These are phyloP conservation scores for Psittacula cyanocephala DNA, from an alignment of 2,113 vertebrate species.

Conservation along the genomic window DNA sequence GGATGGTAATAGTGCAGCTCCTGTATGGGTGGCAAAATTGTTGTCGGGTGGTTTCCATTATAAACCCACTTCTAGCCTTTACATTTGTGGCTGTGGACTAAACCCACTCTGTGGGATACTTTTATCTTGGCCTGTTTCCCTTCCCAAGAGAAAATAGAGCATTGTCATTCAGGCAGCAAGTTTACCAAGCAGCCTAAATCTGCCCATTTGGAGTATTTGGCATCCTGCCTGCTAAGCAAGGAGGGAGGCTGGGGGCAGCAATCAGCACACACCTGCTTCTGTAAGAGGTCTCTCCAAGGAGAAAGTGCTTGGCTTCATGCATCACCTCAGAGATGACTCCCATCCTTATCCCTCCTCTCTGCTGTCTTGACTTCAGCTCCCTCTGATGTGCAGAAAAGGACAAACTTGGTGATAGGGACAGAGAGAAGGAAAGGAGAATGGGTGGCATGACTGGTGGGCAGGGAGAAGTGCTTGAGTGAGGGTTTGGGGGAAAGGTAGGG, in stretches of 20 bases:
- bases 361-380: not conserved
- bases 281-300: not conserved
- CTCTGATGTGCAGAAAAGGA: not conserved
- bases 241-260: not conserved
- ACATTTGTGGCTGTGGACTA: not conserved
- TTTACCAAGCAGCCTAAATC: not conserved
- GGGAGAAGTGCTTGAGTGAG: not conserved
- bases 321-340: not conserved
- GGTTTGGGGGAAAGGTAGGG: not conserved
- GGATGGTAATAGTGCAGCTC: not conserved
- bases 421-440: not conserved
- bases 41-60: rapidly evolving
- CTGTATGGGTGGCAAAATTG: not conserved
- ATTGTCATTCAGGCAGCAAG: not conserved
- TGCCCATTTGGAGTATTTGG: not conserved
- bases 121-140: not conserved
- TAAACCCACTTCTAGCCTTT: not conserved
- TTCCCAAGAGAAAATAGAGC: not conserved
- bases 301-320: not conserved
- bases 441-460: rapidly evolving
- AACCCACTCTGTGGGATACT: not conserved
- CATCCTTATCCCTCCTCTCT: not conserved
- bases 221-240: not conserved
- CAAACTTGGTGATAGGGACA: not conserved
- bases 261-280: not conserved